Evolutionary conservation across 2,888 invertebrate genomes (phyloP).

Genomic region (Clepsis dumicolana): DNA sequence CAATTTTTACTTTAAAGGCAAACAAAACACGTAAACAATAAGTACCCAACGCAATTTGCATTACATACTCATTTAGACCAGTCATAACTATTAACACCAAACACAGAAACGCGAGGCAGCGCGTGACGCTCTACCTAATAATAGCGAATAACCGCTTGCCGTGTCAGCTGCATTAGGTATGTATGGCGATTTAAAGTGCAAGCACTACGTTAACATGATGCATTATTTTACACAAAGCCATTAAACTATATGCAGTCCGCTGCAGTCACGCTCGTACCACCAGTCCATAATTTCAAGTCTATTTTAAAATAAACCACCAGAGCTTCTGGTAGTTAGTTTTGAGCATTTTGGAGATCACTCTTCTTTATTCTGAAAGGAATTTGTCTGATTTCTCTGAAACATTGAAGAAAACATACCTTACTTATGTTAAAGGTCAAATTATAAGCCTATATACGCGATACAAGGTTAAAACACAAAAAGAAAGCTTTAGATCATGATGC

Average conservation of each 20-base stretch:
- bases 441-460: neutral
- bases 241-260: conserved; percentile 23
- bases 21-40: conserved; percentile 21
- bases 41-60: conserved; percentile 32
- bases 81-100: conserved; percentile 36
- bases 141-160: conserved; percentile 31
- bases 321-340: neutral
- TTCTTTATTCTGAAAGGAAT: neutral
- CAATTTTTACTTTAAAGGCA: neutral
- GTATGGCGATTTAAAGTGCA: conserved; percentile 29
- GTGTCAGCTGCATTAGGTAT: conserved; percentile 21
- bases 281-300: neutral
- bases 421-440: neutral
- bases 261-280: conserved; percentile 42
- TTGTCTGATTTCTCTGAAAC: neutral
- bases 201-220: conserved; percentile 14
- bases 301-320: neutral
- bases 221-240: conserved; percentile 14
- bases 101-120: conserved; percentile 16
- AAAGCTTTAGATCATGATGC: conserved; percentile 15
- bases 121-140: conserved; percentile 38
- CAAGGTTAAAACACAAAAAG: conserved; percentile 8
- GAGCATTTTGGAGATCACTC: neutral
- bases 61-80: conserved; percentile 29
- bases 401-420: neutral